A percentile compares a stretch with the other conserved stretches of the same genome.
phyloP scores from a whole-genome alignment of 2,113 vertebrate species.

The Vombatus ursinus region DNA sequence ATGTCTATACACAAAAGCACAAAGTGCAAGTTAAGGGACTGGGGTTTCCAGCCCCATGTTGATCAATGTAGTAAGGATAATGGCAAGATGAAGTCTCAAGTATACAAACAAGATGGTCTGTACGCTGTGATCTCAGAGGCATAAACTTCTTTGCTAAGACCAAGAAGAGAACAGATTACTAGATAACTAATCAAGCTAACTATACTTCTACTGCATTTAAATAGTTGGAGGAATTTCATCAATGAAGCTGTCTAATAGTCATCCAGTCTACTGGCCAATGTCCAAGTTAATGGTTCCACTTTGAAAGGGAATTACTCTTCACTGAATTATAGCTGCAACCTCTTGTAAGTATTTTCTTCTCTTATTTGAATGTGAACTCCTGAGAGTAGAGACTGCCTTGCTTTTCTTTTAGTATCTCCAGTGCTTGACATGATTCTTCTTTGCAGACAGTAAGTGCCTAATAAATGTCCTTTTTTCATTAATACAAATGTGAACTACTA shows the following conservation, averaged over 20 bases:
- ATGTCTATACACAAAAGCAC: background rate
- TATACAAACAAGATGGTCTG: background rate
- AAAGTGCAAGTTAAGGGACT: background rate
- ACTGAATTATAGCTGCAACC: background rate
- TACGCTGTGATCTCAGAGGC: background rate
- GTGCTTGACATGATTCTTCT: background rate
- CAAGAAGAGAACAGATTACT: background rate
- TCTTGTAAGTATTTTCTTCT: too few species aligned
- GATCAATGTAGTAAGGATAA: background rate
- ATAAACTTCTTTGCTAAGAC: background rate
- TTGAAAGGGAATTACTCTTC: background rate
- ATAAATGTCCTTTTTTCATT: background rate
- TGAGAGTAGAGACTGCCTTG: background rate
- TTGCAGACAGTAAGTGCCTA: background rate
- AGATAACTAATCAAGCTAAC: background rate
- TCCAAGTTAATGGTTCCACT: background rate
- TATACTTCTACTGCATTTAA: background rate
- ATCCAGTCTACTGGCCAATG: background rate
- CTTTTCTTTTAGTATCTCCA: background rate
- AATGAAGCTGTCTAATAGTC: background rate
- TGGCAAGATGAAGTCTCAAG: background rate
- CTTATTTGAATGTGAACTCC: too few species aligned
- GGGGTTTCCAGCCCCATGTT: background rate
- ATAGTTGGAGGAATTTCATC: background rate
- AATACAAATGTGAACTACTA: background rate